Evolutionary conservation across 2,113 vertebrate species (phyloP).

Genomic region (Hassar affinis): DNA sequence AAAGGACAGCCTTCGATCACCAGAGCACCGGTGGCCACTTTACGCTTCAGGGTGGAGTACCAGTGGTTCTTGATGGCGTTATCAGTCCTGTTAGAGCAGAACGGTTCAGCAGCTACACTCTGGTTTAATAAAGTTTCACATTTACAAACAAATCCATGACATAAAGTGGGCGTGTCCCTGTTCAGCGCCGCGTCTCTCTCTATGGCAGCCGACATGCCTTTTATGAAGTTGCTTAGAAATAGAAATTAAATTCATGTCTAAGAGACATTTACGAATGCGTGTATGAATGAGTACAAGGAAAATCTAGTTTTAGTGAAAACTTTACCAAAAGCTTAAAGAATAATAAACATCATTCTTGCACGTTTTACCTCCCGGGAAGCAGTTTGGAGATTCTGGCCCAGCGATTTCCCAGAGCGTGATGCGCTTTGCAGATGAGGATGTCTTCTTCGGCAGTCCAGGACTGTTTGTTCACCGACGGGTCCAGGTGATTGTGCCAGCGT

Average conservation of each 20-base stretch:
- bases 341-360: neutral
- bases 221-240: too few relatives aligned
- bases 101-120: neutral
- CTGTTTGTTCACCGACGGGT: conserved; percentile 87
- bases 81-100: conserved; percentile 76
- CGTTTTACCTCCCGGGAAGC: conserved; percentile 87
- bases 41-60: conserved; percentile 85
- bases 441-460: conserved; percentile 91
- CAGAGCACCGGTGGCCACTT: conserved; percentile 77
- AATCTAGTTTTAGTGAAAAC: too few relatives aligned
- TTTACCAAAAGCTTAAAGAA: too few relatives aligned
- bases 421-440: conserved; percentile 88
- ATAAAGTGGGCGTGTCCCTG: too few relatives aligned
- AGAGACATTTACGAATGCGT: too few relatives aligned
- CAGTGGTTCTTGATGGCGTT: conserved; percentile 93
- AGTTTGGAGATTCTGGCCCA: conserved; percentile 94
- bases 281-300: too few relatives aligned
- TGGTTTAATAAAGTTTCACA: too few relatives aligned
- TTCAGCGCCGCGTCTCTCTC: too few relatives aligned
- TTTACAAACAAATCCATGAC: too few relatives aligned
- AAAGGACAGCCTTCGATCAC: conserved; percentile 66
- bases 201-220: too few relatives aligned
- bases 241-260: too few relatives aligned
- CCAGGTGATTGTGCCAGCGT: conserved; percentile 91
- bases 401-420: conserved; percentile 85